These are phyloP conservation scores for Asbolus verrucosus DNA, from an alignment of 1,140 invertebrate species.

Conservation along the genomic window DNA sequence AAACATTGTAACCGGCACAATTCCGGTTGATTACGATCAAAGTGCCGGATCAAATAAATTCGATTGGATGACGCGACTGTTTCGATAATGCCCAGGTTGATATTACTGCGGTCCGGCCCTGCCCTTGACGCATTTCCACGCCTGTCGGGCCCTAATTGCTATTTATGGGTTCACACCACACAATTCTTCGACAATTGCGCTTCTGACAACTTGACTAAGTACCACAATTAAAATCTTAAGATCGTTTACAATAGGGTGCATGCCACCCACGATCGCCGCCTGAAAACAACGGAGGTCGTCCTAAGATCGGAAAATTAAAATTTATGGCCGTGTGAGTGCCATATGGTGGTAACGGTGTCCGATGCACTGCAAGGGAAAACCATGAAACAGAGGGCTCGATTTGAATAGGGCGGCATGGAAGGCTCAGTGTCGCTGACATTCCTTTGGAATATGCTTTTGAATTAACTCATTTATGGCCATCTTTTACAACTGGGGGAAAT, in stretches of 20 bases:
- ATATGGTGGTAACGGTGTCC: slow-evolving; percentile 41
- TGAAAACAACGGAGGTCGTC: slow-evolving; percentile 45
- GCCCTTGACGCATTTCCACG: slow-evolving; percentile 50
- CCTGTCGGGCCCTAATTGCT: slow-evolving; percentile 53
- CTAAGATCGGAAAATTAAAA: slow-evolving; percentile 48
- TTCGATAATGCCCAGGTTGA: slow-evolving; percentile 33
- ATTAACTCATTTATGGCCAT: slow-evolving; percentile 46
- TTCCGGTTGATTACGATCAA: slow-evolving; percentile 40
- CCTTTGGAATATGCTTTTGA: slow-evolving; percentile 42
- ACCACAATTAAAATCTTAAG: slow-evolving; percentile 52
- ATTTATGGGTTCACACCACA: slow-evolving; percentile 55
- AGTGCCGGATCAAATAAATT: slow-evolving; percentile 41
- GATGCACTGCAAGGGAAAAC: slow-evolving; percentile 17
- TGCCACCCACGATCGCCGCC: slow-evolving; percentile 42
- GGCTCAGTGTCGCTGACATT: slow-evolving; percentile 44
- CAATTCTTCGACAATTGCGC: slow-evolving; percentile 51
- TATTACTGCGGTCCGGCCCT: slow-evolving; percentile 36
- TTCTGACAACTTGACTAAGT: slow-evolving; percentile 52
- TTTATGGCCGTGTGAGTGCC: slow-evolving; percentile 46
- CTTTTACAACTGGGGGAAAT: slow-evolving; percentile 39
- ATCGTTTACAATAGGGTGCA: slow-evolving; percentile 45
- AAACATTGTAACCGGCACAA: slow-evolving; percentile 34
- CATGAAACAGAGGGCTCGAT: slow-evolving; percentile 11
- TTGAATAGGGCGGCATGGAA: slow-evolving; percentile 42
- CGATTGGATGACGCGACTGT: slow-evolving; percentile 34